A percentile compares a stretch with the other conserved stretches of the same genome.
These are phyloP conservation scores for Procambarus virginalis DNA, from an alignment of 1,140 invertebrate species.

Conservation along the genomic window DNA sequence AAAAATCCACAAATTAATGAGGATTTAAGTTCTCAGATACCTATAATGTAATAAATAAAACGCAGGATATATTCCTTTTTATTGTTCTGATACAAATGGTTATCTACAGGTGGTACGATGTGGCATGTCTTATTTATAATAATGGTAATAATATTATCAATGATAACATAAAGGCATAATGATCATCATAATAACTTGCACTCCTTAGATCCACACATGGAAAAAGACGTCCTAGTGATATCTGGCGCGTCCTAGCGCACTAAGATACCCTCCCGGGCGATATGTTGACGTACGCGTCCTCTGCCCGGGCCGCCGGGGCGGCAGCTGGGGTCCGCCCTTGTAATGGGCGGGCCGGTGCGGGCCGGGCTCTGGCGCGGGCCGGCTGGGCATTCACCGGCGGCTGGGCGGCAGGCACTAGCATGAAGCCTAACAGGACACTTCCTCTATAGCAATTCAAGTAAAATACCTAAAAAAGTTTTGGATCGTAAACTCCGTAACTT, in stretches of 20 bases:
- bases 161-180: constrained; percentile 52
- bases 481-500: constrained; percentile 45
- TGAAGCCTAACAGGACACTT: constrained; percentile 54
- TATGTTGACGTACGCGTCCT: constrained; percentile 56
- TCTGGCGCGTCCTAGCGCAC: constrained; percentile 56
- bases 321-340: constrained; percentile 9
- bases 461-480: constrained; percentile 57
- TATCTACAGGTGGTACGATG: constrained; percentile 71
- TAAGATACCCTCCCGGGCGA: constrained; percentile 53
- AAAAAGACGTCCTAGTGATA: constrained; percentile 62
- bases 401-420: constrained; percentile 60
- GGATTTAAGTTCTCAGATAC: too few relatives aligned
- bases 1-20: too few relatives aligned
- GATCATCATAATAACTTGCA: constrained; percentile 65
- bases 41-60: constrained; percentile 34
- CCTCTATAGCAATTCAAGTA: constrained; percentile 53
- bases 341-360: constrained; percentile 22
- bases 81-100: constrained; percentile 71
- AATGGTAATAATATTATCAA: constrained; percentile 62
- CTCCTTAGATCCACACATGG: constrained; percentile 58
- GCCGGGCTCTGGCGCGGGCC: background rate
- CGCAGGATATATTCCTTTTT: constrained; percentile 67
- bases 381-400: constrained; percentile 28
- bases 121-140: constrained; percentile 68
- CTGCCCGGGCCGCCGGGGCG: constrained; percentile 36